A percentile compares a stretch with the other conserved stretches of the same genome.
Evolutionary conservation across 2,797 vertebrate genomes (phyloP).

Genomic region (Trematomus bernacchii): DNA sequence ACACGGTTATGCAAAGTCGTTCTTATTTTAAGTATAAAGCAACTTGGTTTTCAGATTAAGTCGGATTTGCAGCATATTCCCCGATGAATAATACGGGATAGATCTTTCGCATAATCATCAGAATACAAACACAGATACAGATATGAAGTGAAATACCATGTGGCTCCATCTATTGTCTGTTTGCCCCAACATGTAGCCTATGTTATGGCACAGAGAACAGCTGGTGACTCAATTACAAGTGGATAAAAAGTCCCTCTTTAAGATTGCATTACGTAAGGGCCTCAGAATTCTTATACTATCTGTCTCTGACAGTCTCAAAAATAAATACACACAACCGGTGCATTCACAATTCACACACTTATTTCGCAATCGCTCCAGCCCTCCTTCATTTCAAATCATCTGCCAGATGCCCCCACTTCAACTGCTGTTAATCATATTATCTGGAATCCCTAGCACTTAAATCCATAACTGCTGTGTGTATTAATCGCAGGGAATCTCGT

Average conservation of each 20-base stretch:
- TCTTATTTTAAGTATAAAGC: neutral
- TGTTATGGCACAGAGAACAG: conserved; percentile 56
- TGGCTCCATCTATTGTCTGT: conserved; percentile 19
- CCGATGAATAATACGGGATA: conserved; percentile 6
- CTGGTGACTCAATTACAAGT: conserved; percentile 70
- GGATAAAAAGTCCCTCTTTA: conserved; percentile 58
- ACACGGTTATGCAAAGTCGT: neutral
- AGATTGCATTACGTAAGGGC: conserved; percentile 40
- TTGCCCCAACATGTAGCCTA: conserved; percentile 21
- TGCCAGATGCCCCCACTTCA: conserved; percentile 78
- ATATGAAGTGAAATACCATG: conserved; percentile 32
- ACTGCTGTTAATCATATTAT: conserved; percentile 85
- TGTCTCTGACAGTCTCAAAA: conserved; percentile 37
- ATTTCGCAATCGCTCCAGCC: conserved; percentile 51
- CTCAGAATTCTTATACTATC: conserved; percentile 47
- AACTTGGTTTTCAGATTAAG: conserved; percentile 3
- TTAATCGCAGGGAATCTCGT: conserved; percentile 86
- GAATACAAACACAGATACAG: conserved; percentile 21
- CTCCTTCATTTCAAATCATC: conserved; percentile 69
- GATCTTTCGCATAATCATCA: conserved; percentile 14
- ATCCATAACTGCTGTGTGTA: conserved; percentile 86
- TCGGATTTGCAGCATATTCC: conserved; percentile 6
- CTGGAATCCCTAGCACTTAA: conserved; percentile 83
- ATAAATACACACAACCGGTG: conserved; percentile 22
- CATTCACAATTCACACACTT: conserved; percentile 13